Evolutionary conservation across 64 coral and sea anemone species (phyloP).

Genomic region (Orbicella faveolata): DNA sequence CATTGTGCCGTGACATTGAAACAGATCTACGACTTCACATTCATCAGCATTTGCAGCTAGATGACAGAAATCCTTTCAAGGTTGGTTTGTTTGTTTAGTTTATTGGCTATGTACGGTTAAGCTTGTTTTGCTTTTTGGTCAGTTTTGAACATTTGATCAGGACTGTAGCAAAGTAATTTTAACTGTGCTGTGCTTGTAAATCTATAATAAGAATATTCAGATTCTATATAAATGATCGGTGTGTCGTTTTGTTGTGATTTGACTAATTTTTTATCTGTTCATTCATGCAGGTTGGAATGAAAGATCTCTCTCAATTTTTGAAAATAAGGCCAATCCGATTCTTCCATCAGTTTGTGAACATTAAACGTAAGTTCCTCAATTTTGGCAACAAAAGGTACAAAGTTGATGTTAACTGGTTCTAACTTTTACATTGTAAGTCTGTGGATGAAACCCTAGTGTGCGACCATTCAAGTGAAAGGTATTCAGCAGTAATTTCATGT

Average conservation of each 20-base stretch:
- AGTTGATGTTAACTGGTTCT: not conserved
- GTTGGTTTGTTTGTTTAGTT: conserved; percentile 20
- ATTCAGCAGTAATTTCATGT: not conserved
- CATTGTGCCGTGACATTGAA: conserved; percentile 92
- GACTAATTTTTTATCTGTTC: not conserved
- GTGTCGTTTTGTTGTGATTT: not conserved
- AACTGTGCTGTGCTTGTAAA: no score
- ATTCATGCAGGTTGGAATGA: conserved; percentile 78
- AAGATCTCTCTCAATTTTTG: conserved; percentile 93
- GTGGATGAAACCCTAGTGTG: not conserved
- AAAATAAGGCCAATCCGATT: conserved; percentile 93
- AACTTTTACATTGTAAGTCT: not conserved
- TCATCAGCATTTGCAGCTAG: conserved; percentile 94
- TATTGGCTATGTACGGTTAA: not conserved
- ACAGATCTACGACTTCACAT: conserved; percentile 97
- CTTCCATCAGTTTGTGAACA: conserved; percentile 90
- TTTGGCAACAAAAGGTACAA: not conserved
- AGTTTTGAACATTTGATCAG: no score
- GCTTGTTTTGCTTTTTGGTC: not conserved
- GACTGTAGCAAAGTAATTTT: no score
- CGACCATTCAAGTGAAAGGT: not conserved
- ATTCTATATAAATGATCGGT: no score
- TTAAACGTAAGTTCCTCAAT: conserved; percentile 62
- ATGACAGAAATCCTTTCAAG: conserved; percentile 98
- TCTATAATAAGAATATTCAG: no score